Evolutionary conservation across 2,888 invertebrate genomes (phyloP).

Genomic region (Athrips mouffetella): DNA sequence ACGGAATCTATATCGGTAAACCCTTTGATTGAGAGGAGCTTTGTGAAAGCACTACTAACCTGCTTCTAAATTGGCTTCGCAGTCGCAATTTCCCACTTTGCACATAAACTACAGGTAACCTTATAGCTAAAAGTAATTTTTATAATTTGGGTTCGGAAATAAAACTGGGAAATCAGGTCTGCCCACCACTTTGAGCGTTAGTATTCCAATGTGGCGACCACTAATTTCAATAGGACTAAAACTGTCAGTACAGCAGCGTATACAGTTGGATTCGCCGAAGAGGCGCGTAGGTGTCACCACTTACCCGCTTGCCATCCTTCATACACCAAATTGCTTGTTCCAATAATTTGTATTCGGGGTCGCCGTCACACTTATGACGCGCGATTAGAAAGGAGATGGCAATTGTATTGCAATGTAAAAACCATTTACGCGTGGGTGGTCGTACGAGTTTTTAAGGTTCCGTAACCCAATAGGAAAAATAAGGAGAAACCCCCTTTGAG

Average conservation of each 20-base stretch:
- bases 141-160: neutral
- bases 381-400: conserved; percentile 73
- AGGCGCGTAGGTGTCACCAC: conserved; percentile 65
- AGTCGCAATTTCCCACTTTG: too few species aligned
- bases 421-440: conserved; percentile 56
- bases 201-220: conserved; percentile 17
- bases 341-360: conserved; percentile 75
- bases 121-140: too few species aligned
- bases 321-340: conserved; percentile 70
- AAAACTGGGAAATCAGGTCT: conserved; percentile 8
- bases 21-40: too few species aligned
- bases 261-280: conserved; percentile 72
- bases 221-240: conserved; percentile 57
- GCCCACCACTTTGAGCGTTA: conserved; percentile 16
- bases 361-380: conserved; percentile 67
- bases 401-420: conserved; percentile 61
- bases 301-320: conserved; percentile 63
- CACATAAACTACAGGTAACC: too few species aligned
- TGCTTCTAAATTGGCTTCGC: too few species aligned
- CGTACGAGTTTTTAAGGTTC: conserved; percentile 38
- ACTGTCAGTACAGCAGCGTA: conserved; percentile 44
- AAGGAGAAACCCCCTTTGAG: too few species aligned
- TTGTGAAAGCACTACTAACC: too few species aligned
- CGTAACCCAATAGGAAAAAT: conserved; percentile 28
- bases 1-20: too few species aligned